Conservation (phyloP, 2,113 vertebrate genomes). For the Python bivittatus region DNA sequence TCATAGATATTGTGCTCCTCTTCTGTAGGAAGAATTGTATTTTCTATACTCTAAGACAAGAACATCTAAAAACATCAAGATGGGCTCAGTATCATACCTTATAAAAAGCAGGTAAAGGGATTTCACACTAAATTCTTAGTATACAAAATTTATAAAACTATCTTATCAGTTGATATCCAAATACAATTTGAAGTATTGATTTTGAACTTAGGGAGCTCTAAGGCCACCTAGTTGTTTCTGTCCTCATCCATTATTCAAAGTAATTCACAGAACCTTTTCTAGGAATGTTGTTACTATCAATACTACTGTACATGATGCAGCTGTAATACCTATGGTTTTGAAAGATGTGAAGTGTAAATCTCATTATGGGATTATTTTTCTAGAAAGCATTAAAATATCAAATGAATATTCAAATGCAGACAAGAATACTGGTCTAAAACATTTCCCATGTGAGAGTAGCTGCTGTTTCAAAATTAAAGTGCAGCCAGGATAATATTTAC, state of each 20-base stretch:
- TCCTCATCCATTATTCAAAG: neutral
- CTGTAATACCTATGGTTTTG: neutral
- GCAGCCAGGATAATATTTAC: neutral
- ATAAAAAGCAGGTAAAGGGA: neutral
- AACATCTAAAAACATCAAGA: neutral
- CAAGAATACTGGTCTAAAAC: neutral
- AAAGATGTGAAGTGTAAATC: neutral
- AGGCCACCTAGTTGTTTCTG: no score
- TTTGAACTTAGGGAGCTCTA: neutral
- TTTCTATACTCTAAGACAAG: neutral
- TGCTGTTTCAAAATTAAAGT: neutral
- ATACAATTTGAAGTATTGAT: neutral
- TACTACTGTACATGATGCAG: no score
- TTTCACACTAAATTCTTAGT: neutral
- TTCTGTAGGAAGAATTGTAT: neutral
- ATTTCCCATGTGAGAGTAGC: neutral
- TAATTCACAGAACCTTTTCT: neutral
- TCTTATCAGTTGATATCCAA: neutral
- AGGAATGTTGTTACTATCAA: neutral
- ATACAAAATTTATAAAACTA: neutral
- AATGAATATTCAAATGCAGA: neutral
- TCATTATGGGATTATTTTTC: neutral
- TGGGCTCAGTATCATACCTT: neutral
- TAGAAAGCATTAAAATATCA: neutral
- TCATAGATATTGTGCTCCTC: neutral